Base-by-base conservation (phyloP, 2,888 invertebrate species). In the Phragmatobia fuliginosa region DNA sequence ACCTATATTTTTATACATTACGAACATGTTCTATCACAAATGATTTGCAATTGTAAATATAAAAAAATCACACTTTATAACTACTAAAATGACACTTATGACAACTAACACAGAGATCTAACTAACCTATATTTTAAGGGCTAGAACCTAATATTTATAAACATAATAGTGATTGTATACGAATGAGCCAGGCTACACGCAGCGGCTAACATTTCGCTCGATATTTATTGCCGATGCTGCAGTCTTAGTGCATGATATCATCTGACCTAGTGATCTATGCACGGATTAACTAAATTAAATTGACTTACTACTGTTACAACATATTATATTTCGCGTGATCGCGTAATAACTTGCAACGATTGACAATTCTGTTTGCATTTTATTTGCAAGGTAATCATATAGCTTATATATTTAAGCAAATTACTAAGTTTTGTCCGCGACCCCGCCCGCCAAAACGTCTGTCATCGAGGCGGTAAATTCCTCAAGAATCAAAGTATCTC, bases 241-340 rank as follows among this genome's bases (percentile, higher is more conserved):
- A 62, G 69, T 76, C 70, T 77, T 72, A 74, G 66, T 68, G 66
- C 41, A 38, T 79, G 77, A 77, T 70, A 70, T 79, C 79, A 79
- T 18, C 32, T 45, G 59, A 2, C 58, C 64, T 38, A 36, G 63
- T 64, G 60, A 49, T 74, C 72, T 62, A 67, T 69, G 62, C 71
- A 79, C 60, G 41, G 67, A 66, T 75, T 73, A 79, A 66, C 73
- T 61, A 77, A 73, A 76, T 76, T 70, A 49, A 49, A 76, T 78
- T 72, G 68, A 79, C 66, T 79, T 74, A 76, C 71, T 73, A 64
- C 56, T 67, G 63, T 79, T 79, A 75, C 79, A 71, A 49, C 75
- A 79, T 79, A 64, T 32, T 61, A 32, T 68, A 58, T 72, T 74
- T 67, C 69, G 74, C 38, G 67, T 70, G 60, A 61, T 63, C 10